These are phyloP conservation scores for Rhynchophorus ferrugineus DNA, from an alignment of 1,140 invertebrate genomes.

Conservation along the genomic window DNA sequence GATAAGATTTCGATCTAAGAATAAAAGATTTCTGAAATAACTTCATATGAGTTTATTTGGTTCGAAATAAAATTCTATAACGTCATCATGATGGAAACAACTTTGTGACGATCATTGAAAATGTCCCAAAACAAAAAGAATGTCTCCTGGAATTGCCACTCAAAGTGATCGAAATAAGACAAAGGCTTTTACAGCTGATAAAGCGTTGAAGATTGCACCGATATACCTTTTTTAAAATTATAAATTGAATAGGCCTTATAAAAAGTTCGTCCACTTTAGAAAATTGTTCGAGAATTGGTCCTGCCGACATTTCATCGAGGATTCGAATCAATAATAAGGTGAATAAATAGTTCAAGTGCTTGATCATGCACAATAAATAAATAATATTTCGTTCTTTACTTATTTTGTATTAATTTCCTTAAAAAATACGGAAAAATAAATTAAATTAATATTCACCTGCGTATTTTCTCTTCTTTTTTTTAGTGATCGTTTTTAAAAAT, in stretches of 20 bases:
- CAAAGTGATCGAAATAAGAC: conserved; percentile 9
- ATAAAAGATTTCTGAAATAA: too few species aligned
- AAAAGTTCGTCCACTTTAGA: conserved; percentile 5
- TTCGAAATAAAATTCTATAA: neutral
- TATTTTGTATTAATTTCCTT: too few species aligned
- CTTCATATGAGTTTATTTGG: neutral
- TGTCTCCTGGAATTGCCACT: conserved; percentile 9
- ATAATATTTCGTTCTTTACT: too few species aligned
- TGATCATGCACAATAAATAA: too few species aligned
- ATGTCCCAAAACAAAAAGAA: conserved; percentile 6
- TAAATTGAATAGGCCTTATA: conserved; percentile 11
- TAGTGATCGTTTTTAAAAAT: too few species aligned
- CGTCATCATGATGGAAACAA: conserved; percentile 1
- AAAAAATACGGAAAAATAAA: too few species aligned
- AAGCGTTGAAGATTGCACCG: conserved; percentile 2
- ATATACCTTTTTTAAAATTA: conserved; percentile 11
- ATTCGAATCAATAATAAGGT: too few species aligned
- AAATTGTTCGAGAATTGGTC: conserved; percentile 4
- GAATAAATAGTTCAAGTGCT: too few species aligned
- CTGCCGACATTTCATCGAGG: neutral
- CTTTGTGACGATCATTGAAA: conserved; percentile 1
- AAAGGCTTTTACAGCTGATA: conserved; percentile 9
- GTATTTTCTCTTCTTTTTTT: too few species aligned
- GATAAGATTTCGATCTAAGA: too few species aligned
- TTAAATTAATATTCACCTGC: too few species aligned